Conservation (phyloP, 2,113 vertebrate species). For the Cephalophus harveyi region DNA sequence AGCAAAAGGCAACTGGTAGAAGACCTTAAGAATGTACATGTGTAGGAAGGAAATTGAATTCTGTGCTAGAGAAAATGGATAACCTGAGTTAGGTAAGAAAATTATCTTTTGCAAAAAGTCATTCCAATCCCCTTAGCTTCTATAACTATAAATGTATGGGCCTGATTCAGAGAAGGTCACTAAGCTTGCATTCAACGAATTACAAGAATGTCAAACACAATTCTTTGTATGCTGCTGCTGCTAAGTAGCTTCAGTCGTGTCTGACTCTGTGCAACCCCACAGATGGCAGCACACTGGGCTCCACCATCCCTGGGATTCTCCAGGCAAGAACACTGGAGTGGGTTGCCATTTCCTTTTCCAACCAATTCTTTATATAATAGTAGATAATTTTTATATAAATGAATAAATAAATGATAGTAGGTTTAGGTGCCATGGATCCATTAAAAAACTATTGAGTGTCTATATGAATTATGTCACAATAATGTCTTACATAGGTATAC, state of each 20-base stretch:
- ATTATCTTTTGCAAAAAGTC: neutral
- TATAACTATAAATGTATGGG: neutral
- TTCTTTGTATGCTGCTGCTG: too few relatives aligned
- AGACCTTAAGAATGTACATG: neutral
- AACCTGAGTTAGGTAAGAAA: slow-evolving; percentile 18
- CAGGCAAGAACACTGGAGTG: too few relatives aligned
- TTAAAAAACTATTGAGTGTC: neutral
- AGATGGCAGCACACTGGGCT: too few relatives aligned
- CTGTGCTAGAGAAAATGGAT: neutral
- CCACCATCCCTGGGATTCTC: too few relatives aligned
- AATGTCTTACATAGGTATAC: neutral
- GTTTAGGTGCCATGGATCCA: neutral
- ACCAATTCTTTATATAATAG: neutral
- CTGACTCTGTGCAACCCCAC: too few relatives aligned
- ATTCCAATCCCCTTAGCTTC: neutral
- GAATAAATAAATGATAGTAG: neutral
- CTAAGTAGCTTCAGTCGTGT: too few relatives aligned
- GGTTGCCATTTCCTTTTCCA: too few relatives aligned
- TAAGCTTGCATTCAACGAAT: neutral
- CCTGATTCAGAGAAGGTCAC: neutral
- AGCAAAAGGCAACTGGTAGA: neutral
- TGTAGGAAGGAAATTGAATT: neutral
- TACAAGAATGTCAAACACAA: neutral
- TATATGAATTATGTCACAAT: neutral
- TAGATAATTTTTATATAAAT: slow-evolving; percentile 11